These are phyloP conservation scores for Lithobates sylvaticus DNA, from an alignment of 2,797 vertebrate genomes.

Conservation along the genomic window DNA sequence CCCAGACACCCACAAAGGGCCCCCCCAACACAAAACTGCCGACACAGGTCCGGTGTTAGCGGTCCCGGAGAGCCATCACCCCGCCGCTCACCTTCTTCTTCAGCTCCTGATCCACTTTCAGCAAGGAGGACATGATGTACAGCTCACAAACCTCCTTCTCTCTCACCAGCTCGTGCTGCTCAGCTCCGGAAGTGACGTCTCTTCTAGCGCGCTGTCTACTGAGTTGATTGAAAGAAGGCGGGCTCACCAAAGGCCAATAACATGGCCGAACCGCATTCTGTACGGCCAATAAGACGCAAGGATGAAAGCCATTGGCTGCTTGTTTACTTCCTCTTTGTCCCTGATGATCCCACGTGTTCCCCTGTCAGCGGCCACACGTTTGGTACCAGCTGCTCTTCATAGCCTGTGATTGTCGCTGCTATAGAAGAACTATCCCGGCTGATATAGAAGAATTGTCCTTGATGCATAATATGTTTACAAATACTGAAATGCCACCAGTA, in stretches of 20 bases:
- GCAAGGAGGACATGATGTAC: conserved; percentile 90
- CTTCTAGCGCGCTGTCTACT: conserved; percentile 17
- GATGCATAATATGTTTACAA: too few relatives aligned
- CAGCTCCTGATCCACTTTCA: conserved; percentile 97
- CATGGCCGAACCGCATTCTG: too few relatives aligned
- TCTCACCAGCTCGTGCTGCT: conserved; percentile 46
- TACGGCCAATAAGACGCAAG: not conserved
- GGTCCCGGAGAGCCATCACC: too few relatives aligned
- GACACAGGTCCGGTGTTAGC: too few relatives aligned
- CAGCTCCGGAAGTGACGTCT: conserved; percentile 60
- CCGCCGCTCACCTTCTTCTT: conserved; percentile 86
- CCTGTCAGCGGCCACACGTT: too few relatives aligned
- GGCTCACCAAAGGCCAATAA: not conserved
- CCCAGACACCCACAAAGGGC: too few relatives aligned
- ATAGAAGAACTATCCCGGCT: too few relatives aligned
- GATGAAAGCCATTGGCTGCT: not conserved
- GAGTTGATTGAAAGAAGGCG: not conserved
- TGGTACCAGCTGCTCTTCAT: too few relatives aligned
- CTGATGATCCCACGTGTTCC: not conserved
- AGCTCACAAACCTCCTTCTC: not conserved
- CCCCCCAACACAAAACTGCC: too few relatives aligned
- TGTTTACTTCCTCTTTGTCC: not conserved
- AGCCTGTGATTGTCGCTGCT: too few relatives aligned
- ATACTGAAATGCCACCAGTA: too few relatives aligned
- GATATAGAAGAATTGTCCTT: too few relatives aligned